Conservation (phyloP, 1,140 invertebrate genomes). For the Lucilia cuprina region DNA sequence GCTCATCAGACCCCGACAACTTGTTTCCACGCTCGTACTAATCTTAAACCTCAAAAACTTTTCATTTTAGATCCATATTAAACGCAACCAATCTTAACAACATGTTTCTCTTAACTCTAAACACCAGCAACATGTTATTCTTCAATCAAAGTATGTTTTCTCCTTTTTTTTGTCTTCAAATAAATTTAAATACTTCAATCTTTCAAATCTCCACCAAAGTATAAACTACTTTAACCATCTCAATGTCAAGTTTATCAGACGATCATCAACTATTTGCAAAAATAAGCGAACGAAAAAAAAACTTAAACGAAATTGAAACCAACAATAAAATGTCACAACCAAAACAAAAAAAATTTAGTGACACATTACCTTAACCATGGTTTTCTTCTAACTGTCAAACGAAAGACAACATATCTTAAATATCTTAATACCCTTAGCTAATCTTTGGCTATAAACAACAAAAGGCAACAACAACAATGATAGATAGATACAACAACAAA, state of each 20-base stretch:
- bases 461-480: not conserved
- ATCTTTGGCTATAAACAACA: not conserved
- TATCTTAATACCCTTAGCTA: conserved; percentile 10
- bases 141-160: not conserved
- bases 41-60: too few relatives aligned
- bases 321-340: not conserved
- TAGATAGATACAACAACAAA: not conserved
- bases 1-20: too few relatives aligned
- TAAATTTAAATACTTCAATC: not conserved
- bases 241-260: conserved; percentile 8
- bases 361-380: conserved; percentile 10
- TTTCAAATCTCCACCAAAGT: not conserved
- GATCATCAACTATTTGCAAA: not conserved
- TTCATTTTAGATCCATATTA: too few relatives aligned
- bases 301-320: not conserved
- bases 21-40: too few relatives aligned
- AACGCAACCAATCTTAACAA: too few relatives aligned
- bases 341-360: not conserved
- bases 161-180: not conserved
- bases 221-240: not conserved
- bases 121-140: not conserved
- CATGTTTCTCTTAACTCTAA: too few relatives aligned
- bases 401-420: conserved; percentile 9
- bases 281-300: not conserved
- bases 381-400: not conserved